Conservation (phyloP, 2,797 vertebrate genomes). For the Cichlasoma orientale region DNA sequence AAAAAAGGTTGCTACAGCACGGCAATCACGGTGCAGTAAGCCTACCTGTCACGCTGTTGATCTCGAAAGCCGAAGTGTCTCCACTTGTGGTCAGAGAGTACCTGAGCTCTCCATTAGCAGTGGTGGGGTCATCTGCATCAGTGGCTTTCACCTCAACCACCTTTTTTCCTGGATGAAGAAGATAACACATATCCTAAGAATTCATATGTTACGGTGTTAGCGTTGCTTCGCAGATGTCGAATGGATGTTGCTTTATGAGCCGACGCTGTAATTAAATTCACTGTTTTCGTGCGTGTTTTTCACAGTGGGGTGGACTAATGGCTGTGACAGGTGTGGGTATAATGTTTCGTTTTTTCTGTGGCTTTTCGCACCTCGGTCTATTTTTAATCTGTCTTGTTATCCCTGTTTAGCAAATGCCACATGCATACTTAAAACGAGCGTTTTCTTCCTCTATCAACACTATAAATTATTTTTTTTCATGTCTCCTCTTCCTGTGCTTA, state of each 20-base stretch:
- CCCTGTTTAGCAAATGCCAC: neutral
- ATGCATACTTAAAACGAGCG: neutral
- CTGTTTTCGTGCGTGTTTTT: neutral
- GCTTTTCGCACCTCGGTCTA: conserved; percentile 33
- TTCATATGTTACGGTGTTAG: rapidly evolving
- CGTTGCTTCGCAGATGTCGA: neutral
- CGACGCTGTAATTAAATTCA: conserved; percentile 17
- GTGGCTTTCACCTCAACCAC: conserved; percentile 73
- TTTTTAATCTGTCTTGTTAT: conserved; percentile 23
- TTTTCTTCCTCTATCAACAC: neutral
- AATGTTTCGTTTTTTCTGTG: neutral
- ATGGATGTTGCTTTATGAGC: conserved; percentile 9
- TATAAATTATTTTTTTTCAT: neutral
- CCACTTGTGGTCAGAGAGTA: conserved; percentile 64
- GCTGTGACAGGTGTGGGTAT: conserved; percentile 41
- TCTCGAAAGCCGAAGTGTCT: conserved; percentile 62
- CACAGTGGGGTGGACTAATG: conserved; percentile 25
- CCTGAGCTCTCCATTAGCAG: conserved; percentile 68
- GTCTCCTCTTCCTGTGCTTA: neutral
- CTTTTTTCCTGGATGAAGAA: conserved; percentile 56
- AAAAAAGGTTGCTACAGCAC: neutral
- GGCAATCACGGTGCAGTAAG: neutral
- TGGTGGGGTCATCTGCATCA: conserved; percentile 78
- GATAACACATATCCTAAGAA: neutral
- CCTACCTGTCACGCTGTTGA: conserved; percentile 69